Evolutionary conservation across 2,113 vertebrate species (phyloP).

Genomic region (Pimephales promelas): DNA sequence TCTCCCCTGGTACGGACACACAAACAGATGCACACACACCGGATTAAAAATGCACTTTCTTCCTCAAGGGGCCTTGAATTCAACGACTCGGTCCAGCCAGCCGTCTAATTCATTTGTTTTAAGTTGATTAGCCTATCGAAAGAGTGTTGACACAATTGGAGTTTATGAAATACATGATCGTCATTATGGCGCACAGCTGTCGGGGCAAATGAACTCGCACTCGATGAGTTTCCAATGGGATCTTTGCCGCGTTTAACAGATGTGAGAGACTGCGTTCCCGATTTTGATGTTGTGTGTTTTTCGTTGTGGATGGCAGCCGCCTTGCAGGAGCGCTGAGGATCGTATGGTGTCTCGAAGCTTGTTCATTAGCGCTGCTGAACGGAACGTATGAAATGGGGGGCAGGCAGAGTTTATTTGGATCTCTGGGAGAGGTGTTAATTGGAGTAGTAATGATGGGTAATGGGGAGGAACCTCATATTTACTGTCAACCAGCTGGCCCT

Average conservation of each 20-base stretch:
- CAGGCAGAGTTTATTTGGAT: slow-evolving; percentile 47
- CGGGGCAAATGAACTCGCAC: slow-evolving; percentile 35
- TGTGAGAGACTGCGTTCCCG: background rate
- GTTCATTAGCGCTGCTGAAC: slow-evolving; percentile 43
- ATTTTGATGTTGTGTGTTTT: slow-evolving; percentile 13
- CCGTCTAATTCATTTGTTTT: slow-evolving; percentile 41
- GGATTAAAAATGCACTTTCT: slow-evolving; percentile 23
- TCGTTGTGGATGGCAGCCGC: background rate
- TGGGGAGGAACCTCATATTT: slow-evolving; percentile 63
- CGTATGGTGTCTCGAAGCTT: slow-evolving; percentile 12
- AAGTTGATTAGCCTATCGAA: slow-evolving; percentile 41
- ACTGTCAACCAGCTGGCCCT: slow-evolving; percentile 71
- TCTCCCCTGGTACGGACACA: slow-evolving; percentile 82
- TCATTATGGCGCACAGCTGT: slow-evolving; percentile 53
- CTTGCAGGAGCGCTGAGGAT: background rate
- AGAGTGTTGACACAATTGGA: slow-evolving; percentile 39
- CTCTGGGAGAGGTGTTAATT: slow-evolving; percentile 66
- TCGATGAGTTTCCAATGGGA: slow-evolving; percentile 28
- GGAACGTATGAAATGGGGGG: slow-evolving; percentile 30
- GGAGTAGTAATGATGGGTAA: slow-evolving; percentile 70
- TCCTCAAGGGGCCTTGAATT: slow-evolving; percentile 22
- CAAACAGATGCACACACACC: slow-evolving; percentile 51
- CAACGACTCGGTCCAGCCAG: slow-evolving; percentile 23
- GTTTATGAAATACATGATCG: slow-evolving; percentile 55
- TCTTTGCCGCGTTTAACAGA: slow-evolving; percentile 1